A percentile compares a stretch with the other conserved stretches of the same genome.
phyloP scores from a whole-genome alignment of 37 sponge, comb jelly and placozoan species.

The Beroe ovata region DNA sequence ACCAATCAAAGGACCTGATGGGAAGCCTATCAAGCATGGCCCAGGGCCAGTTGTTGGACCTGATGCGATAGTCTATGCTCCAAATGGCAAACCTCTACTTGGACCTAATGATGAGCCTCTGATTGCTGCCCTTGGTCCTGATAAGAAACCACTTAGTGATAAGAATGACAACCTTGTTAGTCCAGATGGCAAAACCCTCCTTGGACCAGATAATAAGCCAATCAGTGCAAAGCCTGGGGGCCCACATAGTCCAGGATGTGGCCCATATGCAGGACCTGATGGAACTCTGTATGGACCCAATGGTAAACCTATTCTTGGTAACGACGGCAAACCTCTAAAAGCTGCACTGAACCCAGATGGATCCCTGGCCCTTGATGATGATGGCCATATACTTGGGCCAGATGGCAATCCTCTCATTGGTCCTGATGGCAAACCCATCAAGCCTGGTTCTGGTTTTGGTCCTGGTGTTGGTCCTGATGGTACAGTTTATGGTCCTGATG shows the following conservation, averaged over 20 bases:
- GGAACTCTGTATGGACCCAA: slow-evolving; percentile 57
- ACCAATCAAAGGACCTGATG: slow-evolving; percentile 59
- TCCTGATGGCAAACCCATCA: slow-evolving; percentile 62
- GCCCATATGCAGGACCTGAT: slow-evolving; percentile 53
- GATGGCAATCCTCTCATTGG: slow-evolving; percentile 63
- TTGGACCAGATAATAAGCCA: slow-evolving; percentile 54
- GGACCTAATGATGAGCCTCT: slow-evolving; percentile 58
- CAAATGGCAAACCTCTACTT: slow-evolving; percentile 49
- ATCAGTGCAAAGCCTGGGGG: slow-evolving; percentile 18
- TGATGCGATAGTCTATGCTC: slow-evolving; percentile 52
- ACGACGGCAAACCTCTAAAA: slow-evolving; percentile 32
- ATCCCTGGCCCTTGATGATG: slow-evolving; percentile 19
- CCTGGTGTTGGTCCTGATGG: slow-evolving; percentile 56
- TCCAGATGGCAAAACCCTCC: slow-evolving; percentile 57
- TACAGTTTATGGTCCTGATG: slow-evolving; percentile 64
- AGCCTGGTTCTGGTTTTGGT: slow-evolving; percentile 55
- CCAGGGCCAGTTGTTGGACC: slow-evolving; percentile 48
- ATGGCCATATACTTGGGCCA: slow-evolving; percentile 53
- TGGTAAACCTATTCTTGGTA: slow-evolving; percentile 53
- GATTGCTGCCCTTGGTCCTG: slow-evolving; percentile 50
- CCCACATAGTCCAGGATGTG: slow-evolving; percentile 34
- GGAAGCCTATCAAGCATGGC: slow-evolving; percentile 23
- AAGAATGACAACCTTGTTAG: slow-evolving; percentile 39
- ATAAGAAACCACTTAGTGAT: slow-evolving; percentile 20
- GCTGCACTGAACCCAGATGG: slow-evolving; percentile 61